Evolutionary conservation across 2,888 invertebrate genomes (phyloP).

Genomic region (Eilema griseolum): DNA sequence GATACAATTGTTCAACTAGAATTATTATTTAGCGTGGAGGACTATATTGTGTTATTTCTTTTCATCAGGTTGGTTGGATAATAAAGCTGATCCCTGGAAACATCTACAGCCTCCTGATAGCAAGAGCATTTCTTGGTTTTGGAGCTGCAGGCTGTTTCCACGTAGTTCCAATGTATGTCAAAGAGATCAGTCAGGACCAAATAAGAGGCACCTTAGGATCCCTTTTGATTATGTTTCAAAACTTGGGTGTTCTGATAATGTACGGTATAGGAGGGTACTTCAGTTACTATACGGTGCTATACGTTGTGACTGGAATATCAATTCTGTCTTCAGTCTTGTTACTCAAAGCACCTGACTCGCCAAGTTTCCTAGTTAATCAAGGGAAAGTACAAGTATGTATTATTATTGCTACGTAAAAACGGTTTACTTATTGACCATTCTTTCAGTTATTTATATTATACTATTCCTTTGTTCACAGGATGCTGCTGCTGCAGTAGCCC

Average conservation of each 20-base stretch:
- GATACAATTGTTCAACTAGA: not conserved
- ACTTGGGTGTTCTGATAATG: conserved; percentile 63
- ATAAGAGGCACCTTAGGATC: conserved; percentile 66
- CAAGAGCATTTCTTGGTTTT: conserved; percentile 61
- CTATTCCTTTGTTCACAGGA: conserved; percentile 54
- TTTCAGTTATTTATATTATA: not conserved
- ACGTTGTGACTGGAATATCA: conserved; percentile 55
- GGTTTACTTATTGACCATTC: not conserved
- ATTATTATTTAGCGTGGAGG: not conserved
- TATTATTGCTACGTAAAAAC: not conserved
- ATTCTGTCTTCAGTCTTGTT: conserved; percentile 56
- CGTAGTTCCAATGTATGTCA: conserved; percentile 66
- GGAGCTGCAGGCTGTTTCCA: conserved; percentile 64
- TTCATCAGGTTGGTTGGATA: conserved; percentile 56
- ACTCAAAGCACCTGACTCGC: conserved; percentile 71
- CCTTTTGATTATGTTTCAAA: conserved; percentile 56
- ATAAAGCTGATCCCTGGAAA: conserved; percentile 54
- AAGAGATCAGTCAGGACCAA: conserved; percentile 68
- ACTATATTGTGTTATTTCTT: not conserved
- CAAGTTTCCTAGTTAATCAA: conserved; percentile 67
- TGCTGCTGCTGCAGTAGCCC: conserved; percentile 60
- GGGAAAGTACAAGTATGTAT: conserved; percentile 57
- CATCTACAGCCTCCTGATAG: conserved; percentile 54
- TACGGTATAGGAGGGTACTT: conserved; percentile 66
- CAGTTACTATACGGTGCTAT: conserved; percentile 64